Evolutionary conservation across 2,113 vertebrate genomes (phyloP).

Genomic region (Neotoma lepida): DNA sequence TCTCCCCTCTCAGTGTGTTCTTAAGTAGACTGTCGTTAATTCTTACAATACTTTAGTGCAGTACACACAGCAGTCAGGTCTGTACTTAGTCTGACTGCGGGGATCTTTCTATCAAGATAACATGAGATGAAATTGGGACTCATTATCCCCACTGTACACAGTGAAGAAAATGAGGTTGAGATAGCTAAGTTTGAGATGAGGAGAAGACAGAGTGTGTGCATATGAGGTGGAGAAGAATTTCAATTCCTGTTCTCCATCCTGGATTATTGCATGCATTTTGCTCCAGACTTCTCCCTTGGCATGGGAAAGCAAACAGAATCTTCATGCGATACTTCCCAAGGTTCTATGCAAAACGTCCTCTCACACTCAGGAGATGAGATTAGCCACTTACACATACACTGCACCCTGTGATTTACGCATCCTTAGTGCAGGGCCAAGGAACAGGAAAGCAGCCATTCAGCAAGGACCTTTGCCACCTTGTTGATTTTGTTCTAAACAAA

Average conservation of each 20-base stretch:
- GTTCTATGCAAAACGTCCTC: background rate
- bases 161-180: constrained; percentile 42
- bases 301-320: background rate
- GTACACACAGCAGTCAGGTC: constrained; percentile 26
- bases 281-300: background rate
- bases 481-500: background rate
- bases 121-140: constrained; percentile 26
- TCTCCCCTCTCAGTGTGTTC: background rate
- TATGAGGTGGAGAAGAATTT: background rate
- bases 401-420: background rate
- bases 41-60: constrained; percentile 39
- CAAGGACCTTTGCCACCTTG: background rate
- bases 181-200: background rate
- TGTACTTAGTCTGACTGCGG: constrained; percentile 39
- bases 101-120: background rate
- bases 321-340: background rate
- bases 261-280: background rate
- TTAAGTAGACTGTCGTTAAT: constrained; percentile 25
- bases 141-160: constrained; percentile 36
- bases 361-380: background rate
- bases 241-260: background rate
- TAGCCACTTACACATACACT: background rate
- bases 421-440: background rate
- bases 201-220: background rate
- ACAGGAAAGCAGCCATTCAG: background rate